These are phyloP conservation scores for Subanguina moxae DNA, from an alignment of 1,140 invertebrate genomes.

Conservation along the genomic window DNA sequence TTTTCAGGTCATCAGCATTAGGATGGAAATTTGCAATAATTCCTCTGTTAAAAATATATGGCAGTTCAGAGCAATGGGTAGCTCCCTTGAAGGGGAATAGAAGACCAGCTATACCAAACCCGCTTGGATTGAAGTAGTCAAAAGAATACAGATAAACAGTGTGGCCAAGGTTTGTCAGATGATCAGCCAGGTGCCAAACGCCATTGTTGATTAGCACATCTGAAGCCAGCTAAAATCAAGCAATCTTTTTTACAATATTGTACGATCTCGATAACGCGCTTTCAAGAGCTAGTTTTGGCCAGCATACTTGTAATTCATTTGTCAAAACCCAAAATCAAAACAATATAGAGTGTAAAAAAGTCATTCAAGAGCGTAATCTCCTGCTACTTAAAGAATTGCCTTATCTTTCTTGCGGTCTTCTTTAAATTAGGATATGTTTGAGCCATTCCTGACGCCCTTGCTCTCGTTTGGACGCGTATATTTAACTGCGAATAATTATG, in stretches of 20 bases:
- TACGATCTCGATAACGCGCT: neutral
- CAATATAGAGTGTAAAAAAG: no score
- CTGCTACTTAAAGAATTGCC: no score
- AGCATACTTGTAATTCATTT: no score
- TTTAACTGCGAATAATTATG: no score
- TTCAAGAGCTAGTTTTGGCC: no score
- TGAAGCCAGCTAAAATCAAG: slow-evolving; percentile 20
- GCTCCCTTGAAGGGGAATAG: slow-evolving; percentile 36
- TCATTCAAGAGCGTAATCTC: no score
- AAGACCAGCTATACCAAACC: slow-evolving; percentile 31
- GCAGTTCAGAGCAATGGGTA: slow-evolving; percentile 50
- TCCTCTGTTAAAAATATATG: slow-evolving; percentile 48
- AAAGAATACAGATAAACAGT: slow-evolving; percentile 37
- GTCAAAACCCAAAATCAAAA: no score
- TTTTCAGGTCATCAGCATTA: slow-evolving; percentile 38
- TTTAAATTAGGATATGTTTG: no score
- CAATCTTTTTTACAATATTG: neutral
- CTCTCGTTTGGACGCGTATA: no score
- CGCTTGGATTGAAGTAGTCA: slow-evolving; percentile 40
- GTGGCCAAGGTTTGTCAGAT: slow-evolving; percentile 16
- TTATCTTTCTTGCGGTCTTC: no score
- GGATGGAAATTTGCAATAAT: slow-evolving; percentile 43
- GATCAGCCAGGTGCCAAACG: slow-evolving; percentile 32
- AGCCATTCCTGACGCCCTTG: no score
- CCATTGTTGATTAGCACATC: slow-evolving; percentile 39